Evolutionary conservation across 2,888 invertebrate genomes (phyloP).

Genomic region (Chorisops tibialis): DNA sequence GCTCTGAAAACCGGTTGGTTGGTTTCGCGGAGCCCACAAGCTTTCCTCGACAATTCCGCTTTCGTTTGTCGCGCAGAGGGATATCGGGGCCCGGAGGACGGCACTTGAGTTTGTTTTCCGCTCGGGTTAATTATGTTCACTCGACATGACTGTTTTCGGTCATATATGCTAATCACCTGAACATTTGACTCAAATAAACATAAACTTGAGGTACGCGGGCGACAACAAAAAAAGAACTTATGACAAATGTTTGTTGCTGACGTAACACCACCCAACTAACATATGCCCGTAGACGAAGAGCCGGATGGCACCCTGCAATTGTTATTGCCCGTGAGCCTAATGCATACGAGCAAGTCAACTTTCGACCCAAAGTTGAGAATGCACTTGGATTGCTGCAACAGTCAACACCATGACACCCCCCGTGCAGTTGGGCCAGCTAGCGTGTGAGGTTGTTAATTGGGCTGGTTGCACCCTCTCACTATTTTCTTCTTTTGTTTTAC

Average conservation of each 20-base stretch:
- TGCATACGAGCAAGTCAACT: slow-evolving; percentile 2
- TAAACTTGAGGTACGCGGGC: not conserved
- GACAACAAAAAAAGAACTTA: slow-evolving; percentile 1
- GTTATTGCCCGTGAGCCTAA: not conserved
- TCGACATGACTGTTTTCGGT: slow-evolving; percentile 24
- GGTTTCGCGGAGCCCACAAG: slow-evolving; percentile 4
- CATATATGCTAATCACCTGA: slow-evolving; percentile 26
- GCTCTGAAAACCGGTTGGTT: slow-evolving; percentile 12
- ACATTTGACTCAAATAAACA: slow-evolving; percentile 19
- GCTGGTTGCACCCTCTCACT: slow-evolving; percentile 16
- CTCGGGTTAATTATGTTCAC: slow-evolving; percentile 24
- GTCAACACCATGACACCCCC: not conserved
- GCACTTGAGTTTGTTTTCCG: slow-evolving; percentile 20
- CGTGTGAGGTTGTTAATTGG: slow-evolving; percentile 23
- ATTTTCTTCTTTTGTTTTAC: slow-evolving; percentile 7
- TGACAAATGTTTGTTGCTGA: slow-evolving; percentile 19
- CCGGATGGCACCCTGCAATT: slow-evolving; percentile 20
- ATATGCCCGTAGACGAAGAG: slow-evolving; percentile 6
- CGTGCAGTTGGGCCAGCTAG: slow-evolving; percentile 6
- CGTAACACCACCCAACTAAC: slow-evolving; percentile 7
- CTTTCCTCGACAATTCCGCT: slow-evolving; percentile 7
- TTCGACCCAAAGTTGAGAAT: not conserved
- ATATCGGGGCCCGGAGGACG: too few species aligned
- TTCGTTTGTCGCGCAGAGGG: not conserved
- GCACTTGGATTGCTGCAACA: slow-evolving; percentile 5